phyloP scores from a whole-genome alignment of 2,113 vertebrate genomes.

The Isurus oxyrinchus region DNA sequence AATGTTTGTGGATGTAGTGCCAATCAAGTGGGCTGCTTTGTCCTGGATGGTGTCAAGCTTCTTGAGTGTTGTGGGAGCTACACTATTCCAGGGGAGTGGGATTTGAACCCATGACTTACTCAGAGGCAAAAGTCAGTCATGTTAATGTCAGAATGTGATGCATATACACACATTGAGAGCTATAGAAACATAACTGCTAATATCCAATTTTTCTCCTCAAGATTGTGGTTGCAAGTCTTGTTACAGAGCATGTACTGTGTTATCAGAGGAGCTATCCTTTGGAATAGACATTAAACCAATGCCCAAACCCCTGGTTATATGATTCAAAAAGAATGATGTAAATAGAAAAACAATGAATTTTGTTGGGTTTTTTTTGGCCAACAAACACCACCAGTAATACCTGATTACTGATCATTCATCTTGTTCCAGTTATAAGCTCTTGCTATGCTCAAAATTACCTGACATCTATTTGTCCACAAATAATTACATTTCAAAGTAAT shows the following conservation, averaged over 20 bases:
- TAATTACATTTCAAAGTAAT: background rate
- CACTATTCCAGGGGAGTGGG: background rate
- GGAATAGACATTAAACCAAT: background rate
- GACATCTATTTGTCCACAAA: background rate
- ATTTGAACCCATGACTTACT: background rate
- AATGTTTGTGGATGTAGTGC: too few species aligned
- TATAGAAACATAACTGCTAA: background rate
- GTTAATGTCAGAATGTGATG: background rate
- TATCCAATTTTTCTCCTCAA: background rate
- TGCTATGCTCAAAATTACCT: background rate
- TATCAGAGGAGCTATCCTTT: background rate
- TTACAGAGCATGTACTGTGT: background rate
- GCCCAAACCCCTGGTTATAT: background rate
- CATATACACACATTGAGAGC: background rate
- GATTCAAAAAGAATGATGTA: background rate
- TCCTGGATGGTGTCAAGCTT: too few species aligned
- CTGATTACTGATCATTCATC: background rate
- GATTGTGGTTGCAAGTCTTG: background rate
- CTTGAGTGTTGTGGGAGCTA: too few species aligned
- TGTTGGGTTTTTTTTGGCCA: background rate
- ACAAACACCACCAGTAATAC: background rate
- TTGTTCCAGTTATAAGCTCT: background rate
- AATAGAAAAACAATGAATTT: background rate
- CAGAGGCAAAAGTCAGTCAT: background rate
- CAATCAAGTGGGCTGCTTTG: too few species aligned